These are phyloP conservation scores for Yasuhikotakia modesta DNA, from an alignment of 2,797 vertebrate genomes.

Conservation along the genomic window DNA sequence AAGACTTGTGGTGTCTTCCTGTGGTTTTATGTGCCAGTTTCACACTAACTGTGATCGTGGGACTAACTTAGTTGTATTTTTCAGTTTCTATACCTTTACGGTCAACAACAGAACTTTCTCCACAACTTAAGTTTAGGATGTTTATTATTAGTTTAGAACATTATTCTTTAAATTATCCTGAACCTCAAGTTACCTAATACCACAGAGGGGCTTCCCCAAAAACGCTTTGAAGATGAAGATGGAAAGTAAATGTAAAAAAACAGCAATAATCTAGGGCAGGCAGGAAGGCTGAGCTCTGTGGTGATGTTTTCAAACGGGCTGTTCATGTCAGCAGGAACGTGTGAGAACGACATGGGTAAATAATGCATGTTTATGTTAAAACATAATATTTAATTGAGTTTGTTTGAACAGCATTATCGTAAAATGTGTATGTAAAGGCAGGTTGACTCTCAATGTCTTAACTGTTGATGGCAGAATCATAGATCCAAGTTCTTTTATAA, in stretches of 20 bases:
- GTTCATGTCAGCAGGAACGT: conserved; percentile 27
- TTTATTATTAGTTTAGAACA: neutral
- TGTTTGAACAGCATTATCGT: neutral
- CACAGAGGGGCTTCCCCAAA: conserved; percentile 60
- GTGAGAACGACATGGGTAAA: conserved; percentile 28
- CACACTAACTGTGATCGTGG: conserved; percentile 19
- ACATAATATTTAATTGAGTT: neutral
- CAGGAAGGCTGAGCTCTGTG: conserved; percentile 32
- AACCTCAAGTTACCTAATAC: conserved; percentile 1
- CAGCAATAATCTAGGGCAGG: conserved; percentile 40
- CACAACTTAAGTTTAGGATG: neutral
- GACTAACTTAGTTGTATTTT: neutral
- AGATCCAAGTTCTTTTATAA: too few species aligned
- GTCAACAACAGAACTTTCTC: neutral
- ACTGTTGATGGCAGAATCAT: neutral
- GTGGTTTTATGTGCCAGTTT: conserved; percentile 44
- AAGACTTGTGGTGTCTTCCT: conserved; percentile 30
- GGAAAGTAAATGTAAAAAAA: conserved; percentile 63
- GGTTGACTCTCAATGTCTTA: too few species aligned
- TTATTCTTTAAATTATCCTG: conserved; percentile 15
- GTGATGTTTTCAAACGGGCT: conserved; percentile 12
- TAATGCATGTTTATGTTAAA: neutral
- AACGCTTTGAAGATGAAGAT: conserved; percentile 53
- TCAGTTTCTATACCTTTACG: neutral
- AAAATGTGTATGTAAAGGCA: neutral